Conservation (phyloP, 2,888 invertebrate species). For the Chrysomela aeneicollis region DNA sequence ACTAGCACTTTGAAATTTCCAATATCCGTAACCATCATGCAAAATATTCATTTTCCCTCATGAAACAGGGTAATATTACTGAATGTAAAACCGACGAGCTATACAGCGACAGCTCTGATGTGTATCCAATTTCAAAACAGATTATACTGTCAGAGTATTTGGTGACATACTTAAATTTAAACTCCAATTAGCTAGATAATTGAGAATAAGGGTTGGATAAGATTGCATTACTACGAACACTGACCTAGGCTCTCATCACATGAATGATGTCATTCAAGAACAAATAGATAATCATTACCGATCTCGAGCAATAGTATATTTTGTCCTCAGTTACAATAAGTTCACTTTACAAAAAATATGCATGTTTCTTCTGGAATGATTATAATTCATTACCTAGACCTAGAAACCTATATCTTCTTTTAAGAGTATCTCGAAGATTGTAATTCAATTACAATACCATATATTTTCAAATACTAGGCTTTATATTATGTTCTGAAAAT, state of each 20-base stretch:
- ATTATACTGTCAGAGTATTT: constrained; percentile 9
- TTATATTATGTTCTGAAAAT: too few relatives aligned
- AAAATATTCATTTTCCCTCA: neutral
- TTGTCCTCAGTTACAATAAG: too few relatives aligned
- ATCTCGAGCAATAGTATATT: too few relatives aligned
- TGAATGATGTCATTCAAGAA: too few relatives aligned
- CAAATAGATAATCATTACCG: too few relatives aligned
- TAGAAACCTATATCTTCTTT: too few relatives aligned
- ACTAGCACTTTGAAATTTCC: neutral
- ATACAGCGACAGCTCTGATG: neutral
- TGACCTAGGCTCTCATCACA: neutral
- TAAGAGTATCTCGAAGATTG: too few relatives aligned
- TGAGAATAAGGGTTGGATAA: neutral
- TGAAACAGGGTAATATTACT: constrained; percentile 1
- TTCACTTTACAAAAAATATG: too few relatives aligned
- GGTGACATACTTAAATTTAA: constrained; percentile 28
- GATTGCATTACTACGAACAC: neutral
- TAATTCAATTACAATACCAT: too few relatives aligned
- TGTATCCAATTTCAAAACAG: constrained; percentile 17
- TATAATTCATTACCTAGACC: too few relatives aligned
- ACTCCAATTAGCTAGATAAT: constrained; percentile 30
- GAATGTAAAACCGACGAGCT: constrained; percentile 4
- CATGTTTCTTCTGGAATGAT: too few relatives aligned
- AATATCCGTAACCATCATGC: neutral
- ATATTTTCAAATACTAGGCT: too few relatives aligned